Conservation (phyloP, 2,888 invertebrate species). For the Drosophila kokeensis region DNA sequence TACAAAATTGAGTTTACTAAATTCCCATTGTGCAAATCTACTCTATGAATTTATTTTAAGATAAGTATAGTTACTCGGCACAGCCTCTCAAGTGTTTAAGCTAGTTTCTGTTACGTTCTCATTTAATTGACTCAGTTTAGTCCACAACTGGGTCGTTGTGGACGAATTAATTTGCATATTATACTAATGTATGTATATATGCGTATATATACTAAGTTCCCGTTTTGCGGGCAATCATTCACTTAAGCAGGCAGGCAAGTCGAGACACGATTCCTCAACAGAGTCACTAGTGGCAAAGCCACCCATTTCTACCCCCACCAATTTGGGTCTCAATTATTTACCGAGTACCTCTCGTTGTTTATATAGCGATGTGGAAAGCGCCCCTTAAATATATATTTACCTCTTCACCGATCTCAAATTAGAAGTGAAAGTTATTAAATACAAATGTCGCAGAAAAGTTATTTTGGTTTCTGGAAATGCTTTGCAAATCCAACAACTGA, state of each 20-base stretch:
- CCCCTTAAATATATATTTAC: not conserved
- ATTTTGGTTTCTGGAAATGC: not conserved
- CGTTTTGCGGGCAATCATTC: slow-evolving; percentile 70
- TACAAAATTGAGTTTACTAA: no score
- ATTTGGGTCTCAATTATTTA: slow-evolving; percentile 41
- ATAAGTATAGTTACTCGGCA: not conserved
- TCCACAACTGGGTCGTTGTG: slow-evolving; percentile 31
- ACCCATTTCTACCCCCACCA: slow-evolving; percentile 39
- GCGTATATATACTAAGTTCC: slow-evolving; percentile 61
- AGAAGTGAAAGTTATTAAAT: not conserved
- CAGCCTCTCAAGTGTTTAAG: slow-evolving; percentile 4
- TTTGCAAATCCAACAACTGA: not conserved
- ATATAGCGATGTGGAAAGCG: slow-evolving; percentile 36
- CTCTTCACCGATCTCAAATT: not conserved
- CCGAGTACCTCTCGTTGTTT: not conserved
- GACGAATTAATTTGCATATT: slow-evolving; percentile 13
- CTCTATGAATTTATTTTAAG: no score
- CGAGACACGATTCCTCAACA: not conserved
- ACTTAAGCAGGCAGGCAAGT: slow-evolving; percentile 57
- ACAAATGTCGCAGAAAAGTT: not conserved
- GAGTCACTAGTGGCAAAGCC: slow-evolving; percentile 29
- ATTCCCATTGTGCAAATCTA: no score
- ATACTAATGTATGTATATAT: slow-evolving; percentile 16
- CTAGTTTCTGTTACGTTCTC: slow-evolving; percentile 5
- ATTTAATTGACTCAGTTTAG: slow-evolving; percentile 47